Base-by-base conservation (phyloP, 2,113 vertebrate species). In the Choloepus hoffmanni region DNA sequence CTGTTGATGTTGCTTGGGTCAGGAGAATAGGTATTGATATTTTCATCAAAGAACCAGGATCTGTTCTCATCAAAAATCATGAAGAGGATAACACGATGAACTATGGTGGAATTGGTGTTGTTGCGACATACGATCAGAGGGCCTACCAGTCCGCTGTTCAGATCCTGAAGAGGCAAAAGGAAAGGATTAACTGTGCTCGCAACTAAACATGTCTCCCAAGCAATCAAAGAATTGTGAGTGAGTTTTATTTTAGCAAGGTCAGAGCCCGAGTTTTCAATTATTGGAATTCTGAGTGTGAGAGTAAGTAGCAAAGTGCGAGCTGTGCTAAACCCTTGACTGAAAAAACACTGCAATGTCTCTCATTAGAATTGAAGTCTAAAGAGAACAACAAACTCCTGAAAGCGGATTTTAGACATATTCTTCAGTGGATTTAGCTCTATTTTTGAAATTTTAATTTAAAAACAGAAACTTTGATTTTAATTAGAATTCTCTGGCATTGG, bases 31-130 rank as follows among this genome's bases (percentile, higher is more conserved):
- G 92, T 97, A 78, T 98, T 97, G 74, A 99, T 99, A 93, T 99
- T 99, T 92, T 99, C 98, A 92, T 99, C 98, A 74, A 99, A 97
- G 94, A 99, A 99, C 99, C 99, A 99, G 62, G 90, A 98, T 93
- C 98, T 85, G 70, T 99, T 99, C 97, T 99, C 99, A 97, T 99
- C 97, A 97, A 99, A 99, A 83, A 98, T 95, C 96, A 99, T 30
- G 95, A 99, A 99, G 88, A 98, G 98, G 43, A 99, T 95, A 6
- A 98, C 98, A 97, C 98, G 98, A 95, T 99, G 98, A 50, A 98
- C 94, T 97, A 98, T 68, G 48, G 5, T 97, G 97, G 30, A 24
- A 50, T 48, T 73, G 48, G 96, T 94, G 83, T 96, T 28, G 98
- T n/a, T 98, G 95, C 72, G 97, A 95, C 99, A 99, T 83, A 98